A percentile compares a stretch with the other conserved stretches of the same genome.
phyloP scores from a whole-genome alignment of 2,797 vertebrate species.

The Spheniscus humboldti region DNA sequence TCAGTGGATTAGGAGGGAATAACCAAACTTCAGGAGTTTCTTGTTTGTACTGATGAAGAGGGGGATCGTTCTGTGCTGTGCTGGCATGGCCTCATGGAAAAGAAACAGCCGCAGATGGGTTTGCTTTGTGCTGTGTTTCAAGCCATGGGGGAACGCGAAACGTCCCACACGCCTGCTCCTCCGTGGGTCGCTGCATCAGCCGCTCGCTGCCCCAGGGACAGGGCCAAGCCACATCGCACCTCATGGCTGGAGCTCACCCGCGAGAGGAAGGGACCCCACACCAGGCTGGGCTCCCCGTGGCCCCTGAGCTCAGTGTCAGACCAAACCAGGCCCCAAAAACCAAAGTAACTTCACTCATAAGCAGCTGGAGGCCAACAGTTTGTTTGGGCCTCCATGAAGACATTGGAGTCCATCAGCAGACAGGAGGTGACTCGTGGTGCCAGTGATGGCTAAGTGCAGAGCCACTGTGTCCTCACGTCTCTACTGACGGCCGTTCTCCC shows the following conservation, averaged over 20 bases:
- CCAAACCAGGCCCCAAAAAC: not conserved
- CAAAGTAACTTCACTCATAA: not conserved
- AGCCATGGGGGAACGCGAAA: not conserved
- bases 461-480: rapidly evolving
- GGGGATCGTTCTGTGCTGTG: not conserved
- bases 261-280: rapidly evolving
- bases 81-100: not conserved
- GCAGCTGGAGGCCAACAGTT: not conserved
- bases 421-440: not conserved
- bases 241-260: not conserved
- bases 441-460: rapidly evolving
- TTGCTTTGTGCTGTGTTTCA: not conserved
- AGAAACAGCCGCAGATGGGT: not conserved
- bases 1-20: not conserved
- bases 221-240: not conserved
- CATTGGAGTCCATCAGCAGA: rapidly evolving
- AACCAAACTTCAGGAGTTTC: not conserved
- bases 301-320: rapidly evolving
- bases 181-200: not conserved
- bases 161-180: not conserved
- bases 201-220: rapidly evolving
- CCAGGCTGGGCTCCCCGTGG: not conserved
- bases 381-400: not conserved
- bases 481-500: not conserved
- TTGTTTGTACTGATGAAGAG: not conserved